Evolutionary conservation across 2,888 invertebrate genomes (phyloP), one percentile per base, ranked within the genome.

Genomic region (Neoitamus cyanurus): DNA sequence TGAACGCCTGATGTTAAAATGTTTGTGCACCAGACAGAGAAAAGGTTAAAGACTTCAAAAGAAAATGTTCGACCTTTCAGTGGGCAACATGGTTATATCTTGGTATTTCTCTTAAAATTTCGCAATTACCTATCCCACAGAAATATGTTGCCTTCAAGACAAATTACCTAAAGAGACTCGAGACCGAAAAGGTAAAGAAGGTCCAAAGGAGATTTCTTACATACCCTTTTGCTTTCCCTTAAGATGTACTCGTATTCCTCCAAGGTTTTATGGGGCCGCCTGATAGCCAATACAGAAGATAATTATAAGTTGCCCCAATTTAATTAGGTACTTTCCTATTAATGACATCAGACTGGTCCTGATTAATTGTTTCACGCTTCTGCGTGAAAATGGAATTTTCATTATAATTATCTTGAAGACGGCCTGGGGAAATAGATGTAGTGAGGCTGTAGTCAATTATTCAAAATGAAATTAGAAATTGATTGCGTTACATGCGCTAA

Each of bases 231-330:
- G 9, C 42, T 42, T 42, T 20, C 25, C 58, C 15, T 58, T 58
- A 58, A 58, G 58, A 58, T 58, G 20, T 58, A 58, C 20, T 58
- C 58, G 20, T 58, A 58, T 58, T 58, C 58, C 25, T 9, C 4
- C 9, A 7, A 58, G 25, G 9, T 25, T 58, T 58, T 25, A 58
- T 58, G 58, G 58, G 9, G 25, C 25, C 25, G 58, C 58, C 20
- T 58, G 58, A 58, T 58, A 58, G 58, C 58, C 58, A 25, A 58
- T 58, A 25, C 25, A 58, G 58, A 11, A 58, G 15, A 58, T 58
- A 58, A 58, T 58, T 58, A 58, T 58, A 58, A 58, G 58, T 58
- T 58, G 58, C 58, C 58, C 58, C 58, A 58, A 58, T 58, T 58
- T 58, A 58, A 58, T 58, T 58, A 58, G 58, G 58, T 58, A 58